Evolutionary conservation across 2,113 vertebrate genomes (phyloP).

Genomic region (Ophiodon elongatus): DNA sequence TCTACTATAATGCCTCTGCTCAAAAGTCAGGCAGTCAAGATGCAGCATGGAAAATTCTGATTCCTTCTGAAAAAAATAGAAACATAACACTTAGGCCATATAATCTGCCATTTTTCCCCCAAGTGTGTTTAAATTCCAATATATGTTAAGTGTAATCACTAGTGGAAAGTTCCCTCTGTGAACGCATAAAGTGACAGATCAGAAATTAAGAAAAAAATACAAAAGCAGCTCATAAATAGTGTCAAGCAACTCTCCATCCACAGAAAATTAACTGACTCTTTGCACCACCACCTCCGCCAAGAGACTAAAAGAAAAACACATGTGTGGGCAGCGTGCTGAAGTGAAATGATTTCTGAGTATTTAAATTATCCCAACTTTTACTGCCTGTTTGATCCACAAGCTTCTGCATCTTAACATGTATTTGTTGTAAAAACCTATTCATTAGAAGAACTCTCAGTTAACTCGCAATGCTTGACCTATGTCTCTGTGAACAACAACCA

Average conservation of each 20-base stretch:
- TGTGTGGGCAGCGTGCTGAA: neutral
- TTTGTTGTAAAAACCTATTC: neutral
- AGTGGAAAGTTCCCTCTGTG: neutral
- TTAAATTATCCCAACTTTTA: neutral
- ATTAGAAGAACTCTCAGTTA: neutral
- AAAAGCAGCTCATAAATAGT: neutral
- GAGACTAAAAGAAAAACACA: neutral
- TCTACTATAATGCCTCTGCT: neutral
- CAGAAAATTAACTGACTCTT: slow-evolving; percentile 1
- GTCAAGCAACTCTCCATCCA: neutral
- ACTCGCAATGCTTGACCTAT: neutral
- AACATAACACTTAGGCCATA: no score
- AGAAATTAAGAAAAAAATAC: neutral
- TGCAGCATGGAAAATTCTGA: neutral
- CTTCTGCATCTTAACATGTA: neutral
- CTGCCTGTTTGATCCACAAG: neutral
- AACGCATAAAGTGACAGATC: neutral
- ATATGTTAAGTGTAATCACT: neutral
- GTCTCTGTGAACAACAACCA: neutral
- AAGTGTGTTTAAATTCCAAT: no score
- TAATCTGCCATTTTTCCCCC: neutral
- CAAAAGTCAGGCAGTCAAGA: neutral
- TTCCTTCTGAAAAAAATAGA: neutral
- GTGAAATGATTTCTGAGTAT: neutral
- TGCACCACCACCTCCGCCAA: neutral